Evolutionary conservation across 2,797 vertebrate species (phyloP), one percentile per base, ranked within the genome.

Genomic region (Neostethus bicornis): DNA sequence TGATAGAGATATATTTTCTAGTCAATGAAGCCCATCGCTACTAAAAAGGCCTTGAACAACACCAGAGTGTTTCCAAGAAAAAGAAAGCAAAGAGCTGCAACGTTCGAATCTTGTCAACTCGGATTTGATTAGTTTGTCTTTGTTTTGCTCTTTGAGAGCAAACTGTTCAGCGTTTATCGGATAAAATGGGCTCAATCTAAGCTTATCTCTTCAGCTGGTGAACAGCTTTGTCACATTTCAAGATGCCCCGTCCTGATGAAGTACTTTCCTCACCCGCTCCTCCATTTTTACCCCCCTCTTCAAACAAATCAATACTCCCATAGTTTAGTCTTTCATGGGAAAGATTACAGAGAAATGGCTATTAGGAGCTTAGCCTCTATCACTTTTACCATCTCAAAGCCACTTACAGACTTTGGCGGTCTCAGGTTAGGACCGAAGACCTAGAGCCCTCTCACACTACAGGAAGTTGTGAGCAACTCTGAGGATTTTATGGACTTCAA

Each of bases 261-360:
- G 87, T 90, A 88, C 84, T 88, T 87, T 87, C 87, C 86, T 88
- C 79, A 83, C 81, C 72, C 59, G 73, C 85, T 79, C 82, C 70
- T 70, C 62, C 64, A 70, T 74, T 77, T 74, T 76, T 58, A 23
- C 71, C 64, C 75, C n/a, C 74, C 67, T 84, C 74, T 79, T 87
- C 84, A 88, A 91, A 92, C 90, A 90, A 93, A 92, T 92, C 92
- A 92, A 92, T 93, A 92, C 85, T 61, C 80, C 86, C 80, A 86
- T 91, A 92, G 88, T 92, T 92, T 91, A 92, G 89, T 85, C 90
- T 90, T 92, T 92, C 90, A 92, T 92, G 91, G 87, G 88, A 92
- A 92, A 92, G 92, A 93, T 93, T 92, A 92, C 91, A 92, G 90
- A 91, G 90, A 90, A 93, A 92, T 93, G 85, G 90, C 91, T 92